Conservation (phyloP, 2,888 invertebrate species). For the Fragum sueziense region DNA sequence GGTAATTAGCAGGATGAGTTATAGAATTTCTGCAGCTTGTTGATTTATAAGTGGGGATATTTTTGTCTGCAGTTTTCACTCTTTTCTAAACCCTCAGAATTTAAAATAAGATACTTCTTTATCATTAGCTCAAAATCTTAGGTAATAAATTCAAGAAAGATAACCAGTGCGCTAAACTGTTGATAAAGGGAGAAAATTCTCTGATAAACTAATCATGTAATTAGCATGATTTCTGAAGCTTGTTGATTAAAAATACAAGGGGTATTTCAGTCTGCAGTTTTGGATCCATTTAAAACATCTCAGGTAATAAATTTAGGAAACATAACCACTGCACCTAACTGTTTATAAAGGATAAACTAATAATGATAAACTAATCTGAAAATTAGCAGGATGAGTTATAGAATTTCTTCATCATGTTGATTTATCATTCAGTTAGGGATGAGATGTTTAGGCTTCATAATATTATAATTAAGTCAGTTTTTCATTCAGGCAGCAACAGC, state of each 20-base stretch:
- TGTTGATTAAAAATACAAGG: background rate
- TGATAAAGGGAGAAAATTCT: constrained; percentile 28
- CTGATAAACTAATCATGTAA: constrained; percentile 5
- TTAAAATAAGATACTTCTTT: too few relatives aligned
- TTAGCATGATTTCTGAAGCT: background rate
- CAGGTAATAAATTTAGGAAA: constrained; percentile 20
- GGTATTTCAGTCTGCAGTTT: too few relatives aligned
- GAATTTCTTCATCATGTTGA: too few relatives aligned
- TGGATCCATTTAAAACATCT: too few relatives aligned
- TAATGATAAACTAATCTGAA: constrained; percentile 20
- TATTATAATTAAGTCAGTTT: too few relatives aligned
- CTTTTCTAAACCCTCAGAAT: too few relatives aligned
- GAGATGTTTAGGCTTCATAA: too few relatives aligned
- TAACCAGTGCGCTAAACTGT: constrained; percentile 22
- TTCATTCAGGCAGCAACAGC: too few relatives aligned
- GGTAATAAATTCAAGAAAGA: constrained; percentile 28
- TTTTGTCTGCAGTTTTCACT: too few relatives aligned
- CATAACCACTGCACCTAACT: constrained; percentile 27
- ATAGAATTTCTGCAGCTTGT: constrained; percentile 1
- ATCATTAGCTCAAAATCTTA: background rate
- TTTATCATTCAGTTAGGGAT: too few relatives aligned
- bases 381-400: constrained; percentile 3
- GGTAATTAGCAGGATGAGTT: background rate
- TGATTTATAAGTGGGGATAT: background rate
- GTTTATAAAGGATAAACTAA: constrained; percentile 22